Percentiles rank a stretch among this genome's conserved stretches.
These are phyloP conservation scores for Cryptocephalus moraei DNA, from an alignment of 2,888 invertebrate genomes.

Conservation along the genomic window DNA sequence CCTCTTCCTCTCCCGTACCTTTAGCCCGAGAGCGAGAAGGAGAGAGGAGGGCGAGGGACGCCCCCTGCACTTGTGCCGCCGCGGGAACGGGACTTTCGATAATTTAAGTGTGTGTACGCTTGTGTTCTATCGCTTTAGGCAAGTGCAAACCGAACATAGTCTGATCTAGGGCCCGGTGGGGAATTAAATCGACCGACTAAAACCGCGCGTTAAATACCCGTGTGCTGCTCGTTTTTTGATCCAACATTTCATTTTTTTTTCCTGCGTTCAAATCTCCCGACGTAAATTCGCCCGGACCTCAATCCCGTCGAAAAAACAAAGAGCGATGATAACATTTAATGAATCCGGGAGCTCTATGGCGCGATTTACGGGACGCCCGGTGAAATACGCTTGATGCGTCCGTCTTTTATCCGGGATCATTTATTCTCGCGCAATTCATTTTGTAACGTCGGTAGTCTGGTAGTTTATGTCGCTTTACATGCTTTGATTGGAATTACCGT, in stretches of 20 bases:
- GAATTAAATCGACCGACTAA: conserved; percentile 31
- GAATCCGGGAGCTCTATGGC: background rate
- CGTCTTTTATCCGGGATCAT: too few species aligned
- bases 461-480: too few species aligned
- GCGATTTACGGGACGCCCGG: too few species aligned
- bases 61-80: background rate
- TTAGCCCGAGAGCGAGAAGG: conserved; percentile 10
- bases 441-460: too few species aligned
- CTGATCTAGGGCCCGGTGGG: conserved; percentile 32
- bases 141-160: conserved; percentile 29
- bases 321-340: conserved; percentile 5
- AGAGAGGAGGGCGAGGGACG: conserved; percentile 17
- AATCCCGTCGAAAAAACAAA: conserved; percentile 11
- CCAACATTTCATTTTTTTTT: background rate
- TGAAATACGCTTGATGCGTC: too few species aligned
- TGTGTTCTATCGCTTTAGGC: conserved; percentile 32
- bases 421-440: too few species aligned
- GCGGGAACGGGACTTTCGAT: conserved; percentile 29
- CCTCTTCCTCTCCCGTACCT: conserved; percentile 20
- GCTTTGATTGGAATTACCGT: too few species aligned
- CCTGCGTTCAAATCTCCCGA: conserved; percentile 10
- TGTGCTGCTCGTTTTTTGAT: too few species aligned
- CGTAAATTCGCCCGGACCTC: conserved; percentile 10
- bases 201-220: conserved; percentile 23
- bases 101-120: conserved; percentile 33